These are phyloP conservation scores for Oreohelix idahoensis DNA, from an alignment of 1,140 invertebrate genomes.

Conservation along the genomic window DNA sequence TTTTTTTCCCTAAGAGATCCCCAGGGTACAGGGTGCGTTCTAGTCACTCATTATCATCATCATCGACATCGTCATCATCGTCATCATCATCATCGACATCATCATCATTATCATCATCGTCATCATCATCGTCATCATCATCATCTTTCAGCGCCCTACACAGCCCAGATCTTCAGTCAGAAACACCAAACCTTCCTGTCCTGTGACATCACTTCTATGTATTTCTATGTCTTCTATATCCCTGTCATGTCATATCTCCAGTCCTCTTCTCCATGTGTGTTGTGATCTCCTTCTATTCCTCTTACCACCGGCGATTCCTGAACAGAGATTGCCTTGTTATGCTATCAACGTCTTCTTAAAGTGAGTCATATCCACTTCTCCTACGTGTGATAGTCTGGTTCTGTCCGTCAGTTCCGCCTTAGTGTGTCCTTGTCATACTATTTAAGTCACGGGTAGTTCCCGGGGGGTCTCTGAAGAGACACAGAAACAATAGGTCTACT, in stretches of 20 bases:
- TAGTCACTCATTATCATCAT: slow-evolving; percentile 11
- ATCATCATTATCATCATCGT: slow-evolving; percentile 29
- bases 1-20: too few species aligned
- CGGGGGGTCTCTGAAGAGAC: too few species aligned
- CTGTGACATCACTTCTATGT: not conserved
- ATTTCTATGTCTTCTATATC: not conserved
- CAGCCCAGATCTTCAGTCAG: not conserved
- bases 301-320: not conserved
- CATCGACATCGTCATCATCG: slow-evolving; percentile 30
- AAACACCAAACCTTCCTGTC: not conserved
- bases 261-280: not conserved
- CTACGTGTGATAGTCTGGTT: not conserved
- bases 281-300: not conserved
- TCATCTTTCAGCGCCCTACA: not conserved
- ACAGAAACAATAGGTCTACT: too few species aligned
- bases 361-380: not conserved
- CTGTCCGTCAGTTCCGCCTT: too few species aligned
- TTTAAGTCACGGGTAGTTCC: too few species aligned
- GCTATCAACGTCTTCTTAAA: not conserved
- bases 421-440: too few species aligned
- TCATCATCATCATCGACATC: slow-evolving; percentile 24
- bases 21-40: too few species aligned
- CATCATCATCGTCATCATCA: not conserved
- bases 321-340: not conserved
- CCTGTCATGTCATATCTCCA: not conserved